Base-by-base conservation (phyloP, 2,888 invertebrate genomes). In the Stictocephala bisonia region DNA sequence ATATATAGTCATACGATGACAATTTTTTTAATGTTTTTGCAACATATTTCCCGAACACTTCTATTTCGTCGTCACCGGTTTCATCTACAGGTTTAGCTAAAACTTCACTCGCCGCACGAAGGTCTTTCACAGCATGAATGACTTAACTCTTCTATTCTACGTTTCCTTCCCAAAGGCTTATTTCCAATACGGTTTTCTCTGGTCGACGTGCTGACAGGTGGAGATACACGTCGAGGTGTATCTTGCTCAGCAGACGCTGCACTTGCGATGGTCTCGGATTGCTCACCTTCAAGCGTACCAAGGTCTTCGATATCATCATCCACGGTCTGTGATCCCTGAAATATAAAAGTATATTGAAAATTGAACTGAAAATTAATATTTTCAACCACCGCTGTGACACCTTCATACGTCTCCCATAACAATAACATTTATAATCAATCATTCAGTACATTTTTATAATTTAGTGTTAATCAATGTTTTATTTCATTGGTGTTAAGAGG, bases 401-500 rank as follows among this genome's bases (percentile, higher is more conserved):
- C n/a, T n/a, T n/a, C n/a, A n/a, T n/a, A n/a, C n/a, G n/a, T n/a
- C n/a, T n/a, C n/a, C n/a, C n/a, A n/a, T n/a, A n/a, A n/a, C n/a
- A n/a, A n/a, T n/a, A n/a, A n/a, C n/a, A n/a, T n/a, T n/a, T n/a
- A n/a, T n/a, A n/a, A n/a, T n/a, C n/a, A n/a, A n/a, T n/a, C n/a
- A n/a, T n/a, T n/a, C n/a, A n/a, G n/a, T n/a, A n/a, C n/a, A n/a
- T n/a, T n/a, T n/a, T n/a, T n/a, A n/a, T n/a, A n/a, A n/a, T n/a
- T n/a, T n/a, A n/a, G n/a, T n/a, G n/a, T n/a, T n/a, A n/a, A 9
- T 51, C 67, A 31, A 64, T 41, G 20, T 44, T 51, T 15, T 1
- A 51, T 51, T 66, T 64, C 67, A 50, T 53, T 67, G 35, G 35
- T 53, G 72, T 72, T 67, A 40, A 26, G 26, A 50, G 50, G 15